Conservation (phyloP, 2,888 invertebrate species). For the Rambutsinella grinnellia region DNA sequence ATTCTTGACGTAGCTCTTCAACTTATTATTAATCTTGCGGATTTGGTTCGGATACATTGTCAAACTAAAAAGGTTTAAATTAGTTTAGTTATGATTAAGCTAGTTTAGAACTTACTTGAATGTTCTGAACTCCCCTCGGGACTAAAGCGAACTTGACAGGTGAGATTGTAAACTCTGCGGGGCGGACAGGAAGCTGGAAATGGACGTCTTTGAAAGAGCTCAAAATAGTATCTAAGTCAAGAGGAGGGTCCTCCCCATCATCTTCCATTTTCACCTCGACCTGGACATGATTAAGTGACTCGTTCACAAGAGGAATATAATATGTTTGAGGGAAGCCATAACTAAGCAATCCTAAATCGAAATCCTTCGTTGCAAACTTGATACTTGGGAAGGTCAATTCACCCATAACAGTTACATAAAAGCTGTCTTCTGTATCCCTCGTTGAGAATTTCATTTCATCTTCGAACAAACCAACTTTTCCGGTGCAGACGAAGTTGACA, state of each 20-base stretch:
- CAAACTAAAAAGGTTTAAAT: slow-evolving; percentile 5
- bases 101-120: slow-evolving; percentile 34
- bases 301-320: slow-evolving; percentile 53
- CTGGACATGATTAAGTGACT: slow-evolving; percentile 46
- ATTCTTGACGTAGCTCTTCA: slow-evolving; percentile 42
- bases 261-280: slow-evolving; percentile 44
- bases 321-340: slow-evolving; percentile 51
- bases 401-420: slow-evolving; percentile 35
- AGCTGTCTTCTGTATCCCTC: slow-evolving; percentile 23
- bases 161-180: slow-evolving; percentile 51
- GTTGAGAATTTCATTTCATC: slow-evolving; percentile 52
- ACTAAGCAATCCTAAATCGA: slow-evolving; percentile 48
- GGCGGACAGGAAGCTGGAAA: slow-evolving; percentile 22
- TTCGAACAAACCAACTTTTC: slow-evolving; percentile 42
- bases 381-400: slow-evolving; percentile 48
- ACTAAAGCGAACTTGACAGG: slow-evolving; percentile 38
- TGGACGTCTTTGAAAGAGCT: slow-evolving; percentile 27
- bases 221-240: slow-evolving; percentile 41
- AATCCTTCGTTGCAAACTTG: slow-evolving; percentile 24
- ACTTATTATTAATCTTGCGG: slow-evolving; percentile 17
- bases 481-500: slow-evolving; percentile 41
- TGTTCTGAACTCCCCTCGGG: slow-evolving; percentile 46
- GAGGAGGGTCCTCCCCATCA: slow-evolving; percentile 48
- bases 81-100: no score
- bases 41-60: slow-evolving; percentile 46